A percentile compares a stretch with the other conserved stretches of the same genome.
Conservation (phyloP, 2,888 invertebrate genomes). For the Chymomyza amoena region DNA sequence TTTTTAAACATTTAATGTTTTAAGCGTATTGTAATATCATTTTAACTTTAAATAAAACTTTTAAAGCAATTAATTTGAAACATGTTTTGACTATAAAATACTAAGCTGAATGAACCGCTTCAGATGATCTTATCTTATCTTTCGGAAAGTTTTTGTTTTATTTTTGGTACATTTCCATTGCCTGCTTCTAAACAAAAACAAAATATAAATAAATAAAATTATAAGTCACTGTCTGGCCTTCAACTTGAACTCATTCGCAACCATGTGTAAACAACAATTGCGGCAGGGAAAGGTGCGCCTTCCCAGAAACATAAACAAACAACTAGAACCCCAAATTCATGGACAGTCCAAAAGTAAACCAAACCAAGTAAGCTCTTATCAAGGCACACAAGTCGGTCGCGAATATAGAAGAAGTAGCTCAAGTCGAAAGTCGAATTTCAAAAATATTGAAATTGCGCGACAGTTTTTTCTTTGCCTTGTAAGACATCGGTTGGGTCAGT, state of each 20-base stretch:
- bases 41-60: background rate
- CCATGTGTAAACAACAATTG: background rate
- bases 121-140: background rate
- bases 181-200: background rate
- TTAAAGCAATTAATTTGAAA: conserved; percentile 17
- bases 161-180: background rate
- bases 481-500: background rate
- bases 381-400: background rate
- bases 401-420: background rate
- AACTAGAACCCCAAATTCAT: background rate
- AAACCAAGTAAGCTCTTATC: background rate
- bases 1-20: conserved; percentile 59
- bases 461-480: background rate
- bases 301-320: background rate
- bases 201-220: background rate
- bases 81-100: conserved; percentile 8
- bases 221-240: conserved; percentile 3
- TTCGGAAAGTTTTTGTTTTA: background rate
- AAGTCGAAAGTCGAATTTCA: background rate
- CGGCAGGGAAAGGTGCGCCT: background rate
- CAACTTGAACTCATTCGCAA: conserved; percentile 15
- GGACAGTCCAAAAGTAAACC: background rate
- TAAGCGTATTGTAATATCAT: conserved; percentile 10
- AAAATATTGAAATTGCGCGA: background rate
- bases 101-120: background rate